Evolutionary conservation across 2,888 invertebrate genomes (phyloP), one percentile per base, ranked within the genome.

Genomic region (Conomelus anceps): DNA sequence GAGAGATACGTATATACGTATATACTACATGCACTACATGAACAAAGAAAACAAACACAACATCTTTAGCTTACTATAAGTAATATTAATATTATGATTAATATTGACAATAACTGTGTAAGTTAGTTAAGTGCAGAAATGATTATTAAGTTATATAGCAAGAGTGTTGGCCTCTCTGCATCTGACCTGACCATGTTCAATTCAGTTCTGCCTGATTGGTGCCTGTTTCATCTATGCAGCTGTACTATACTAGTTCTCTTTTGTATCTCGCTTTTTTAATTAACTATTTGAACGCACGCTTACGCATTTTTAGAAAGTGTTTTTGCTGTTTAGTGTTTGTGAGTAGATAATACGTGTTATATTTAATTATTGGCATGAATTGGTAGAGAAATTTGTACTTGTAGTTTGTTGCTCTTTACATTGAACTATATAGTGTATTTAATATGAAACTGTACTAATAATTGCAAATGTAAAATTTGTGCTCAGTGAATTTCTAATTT

Each of bases 31-130:
- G 24, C 86, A 86, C 86, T 86, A 86, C 86, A 86, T 86, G 63
- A 86, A 86, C 86, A 86, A 86, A 23, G 24, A 86, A 26, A 86
- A 24, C 24, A 86, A 86, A 86, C 86, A 86, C 86, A 24, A 86
- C 63, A 63, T 63, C 63, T n/a, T n/a, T 86, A 86, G 26, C 22
- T 86, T 86, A 86, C 29, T 86, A 86, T 86, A 24, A 86, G 24
- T 86, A 23, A 63, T 63, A n/a, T n/a, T 63, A 63, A 63, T 63
- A 63, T 63, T 63, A 63, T n/a, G n/a, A n/a, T 63, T 63, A n/a
- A n/a, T 63, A 63, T 63, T 63, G n/a, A n/a, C 4, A n/a, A 63
- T 63, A 63, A 63, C 63, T 63, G n/a, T 63, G 63, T 63, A 63
- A 63, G 63, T 63, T 63, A 63, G 63, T 63, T 63, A 63, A 63